A percentile compares a stretch with the other conserved stretches of the same genome.
These are phyloP conservation scores for Campylomormyrus numenius DNA, from an alignment of 2,113 vertebrate species.

Conservation along the genomic window DNA sequence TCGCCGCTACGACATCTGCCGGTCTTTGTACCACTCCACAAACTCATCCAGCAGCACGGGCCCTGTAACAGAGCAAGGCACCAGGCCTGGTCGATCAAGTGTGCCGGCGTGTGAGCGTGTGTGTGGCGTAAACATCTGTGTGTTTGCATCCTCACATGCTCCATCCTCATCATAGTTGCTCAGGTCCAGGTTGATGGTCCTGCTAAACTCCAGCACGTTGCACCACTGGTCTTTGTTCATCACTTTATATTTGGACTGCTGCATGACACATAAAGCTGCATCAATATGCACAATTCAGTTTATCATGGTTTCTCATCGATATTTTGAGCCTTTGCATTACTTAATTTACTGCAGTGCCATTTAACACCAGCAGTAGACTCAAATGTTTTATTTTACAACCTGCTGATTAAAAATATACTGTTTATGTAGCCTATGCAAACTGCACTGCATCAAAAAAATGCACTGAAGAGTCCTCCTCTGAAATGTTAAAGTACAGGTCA, in stretches of 20 bases:
- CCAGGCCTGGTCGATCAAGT: not conserved
- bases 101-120: not conserved
- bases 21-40: slow-evolving; percentile 99
- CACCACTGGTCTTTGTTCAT: slow-evolving; percentile 99
- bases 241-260: slow-evolving; percentile 99
- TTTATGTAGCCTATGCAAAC: not conserved
- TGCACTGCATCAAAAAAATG: not conserved
- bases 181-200: slow-evolving; percentile 97
- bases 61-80: slow-evolving; percentile 63
- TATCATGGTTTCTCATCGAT: not conserved
- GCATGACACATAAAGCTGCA: slow-evolving; percentile 28
- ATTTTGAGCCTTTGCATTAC: not conserved
- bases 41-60: slow-evolving; percentile 98
- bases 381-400: not conserved
- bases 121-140: not conserved
- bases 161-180: slow-evolving; percentile 98
- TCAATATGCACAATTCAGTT: not conserved
- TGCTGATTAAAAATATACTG: not conserved
- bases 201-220: slow-evolving; percentile 98
- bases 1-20: slow-evolving; percentile 86
- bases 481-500: not conserved
- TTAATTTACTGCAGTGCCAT: not conserved
- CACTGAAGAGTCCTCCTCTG: not conserved
- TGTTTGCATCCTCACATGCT: slow-evolving; percentile 75
- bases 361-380: not conserved